Conservation (phyloP, 1,140 invertebrate species). For the Onthophagus taurus region DNA sequence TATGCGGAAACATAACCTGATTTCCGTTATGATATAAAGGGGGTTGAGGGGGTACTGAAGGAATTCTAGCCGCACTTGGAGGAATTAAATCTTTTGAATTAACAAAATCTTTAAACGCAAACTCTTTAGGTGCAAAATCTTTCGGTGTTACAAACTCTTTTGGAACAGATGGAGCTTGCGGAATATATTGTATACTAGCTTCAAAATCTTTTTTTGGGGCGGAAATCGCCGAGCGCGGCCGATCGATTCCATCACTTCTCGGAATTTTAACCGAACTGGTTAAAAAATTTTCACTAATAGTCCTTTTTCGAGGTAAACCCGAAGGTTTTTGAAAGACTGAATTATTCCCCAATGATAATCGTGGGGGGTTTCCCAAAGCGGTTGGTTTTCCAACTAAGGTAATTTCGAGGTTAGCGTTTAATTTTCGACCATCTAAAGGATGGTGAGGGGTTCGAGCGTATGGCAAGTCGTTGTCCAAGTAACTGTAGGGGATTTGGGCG, state of each 20-base stretch:
- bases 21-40: slow-evolving; percentile 8
- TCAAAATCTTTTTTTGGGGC: slow-evolving; percentile 15
- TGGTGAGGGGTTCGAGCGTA: slow-evolving; percentile 20
- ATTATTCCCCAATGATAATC: slow-evolving; percentile 4
- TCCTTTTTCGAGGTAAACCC: not conserved
- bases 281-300: not conserved
- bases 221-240: not conserved
- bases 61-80: not conserved
- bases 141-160: no score
- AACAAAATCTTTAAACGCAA: no score
- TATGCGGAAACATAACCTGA: slow-evolving; percentile 21
- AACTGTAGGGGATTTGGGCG: slow-evolving; percentile 21
- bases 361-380: no score
- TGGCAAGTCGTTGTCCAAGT: slow-evolving; percentile 27
- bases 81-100: slow-evolving; percentile 16
- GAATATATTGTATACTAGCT: no score
- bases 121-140: no score
- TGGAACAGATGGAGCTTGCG: no score
- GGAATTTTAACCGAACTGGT: not conserved
- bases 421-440: slow-evolving; percentile 29
- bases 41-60: not conserved
- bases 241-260: no score
- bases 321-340: not conserved
- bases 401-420: slow-evolving; percentile 51
- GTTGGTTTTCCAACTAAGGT: slow-evolving; percentile 45